These are phyloP conservation scores for Brachionus koreanus DNA, from an alignment of 1,140 invertebrate genomes.

Conservation along the genomic window DNA sequence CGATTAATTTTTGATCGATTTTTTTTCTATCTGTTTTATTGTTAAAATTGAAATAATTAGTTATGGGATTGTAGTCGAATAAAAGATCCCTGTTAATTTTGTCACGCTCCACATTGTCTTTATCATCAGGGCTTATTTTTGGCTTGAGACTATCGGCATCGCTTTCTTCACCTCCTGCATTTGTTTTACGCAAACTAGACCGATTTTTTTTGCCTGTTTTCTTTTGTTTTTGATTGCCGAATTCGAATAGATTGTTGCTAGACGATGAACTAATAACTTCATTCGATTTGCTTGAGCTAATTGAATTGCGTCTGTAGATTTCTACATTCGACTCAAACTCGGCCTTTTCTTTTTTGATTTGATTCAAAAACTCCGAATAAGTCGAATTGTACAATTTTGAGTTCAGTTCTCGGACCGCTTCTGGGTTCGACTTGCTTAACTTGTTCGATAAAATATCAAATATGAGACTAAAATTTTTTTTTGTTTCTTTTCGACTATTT, in stretches of 20 bases:
- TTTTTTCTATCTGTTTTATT: not conserved
- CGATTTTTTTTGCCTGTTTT: not conserved
- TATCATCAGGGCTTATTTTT: not conserved
- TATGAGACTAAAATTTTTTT: not conserved
- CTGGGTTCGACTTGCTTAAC: not conserved
- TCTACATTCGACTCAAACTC: slow-evolving; percentile 9
- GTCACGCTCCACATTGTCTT: not conserved
- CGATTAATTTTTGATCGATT: slow-evolving; percentile 21
- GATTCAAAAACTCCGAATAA: not conserved
- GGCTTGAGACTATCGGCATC: slow-evolving; percentile 4
- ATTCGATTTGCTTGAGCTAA: not conserved
- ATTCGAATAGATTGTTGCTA: not conserved
- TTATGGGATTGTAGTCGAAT: slow-evolving; percentile 35
- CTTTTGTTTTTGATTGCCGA: not conserved
- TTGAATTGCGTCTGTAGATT: not conserved
- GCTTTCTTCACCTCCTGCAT: not conserved
- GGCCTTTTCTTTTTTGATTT: slow-evolving; percentile 21
- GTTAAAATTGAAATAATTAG: slow-evolving; percentile 28
- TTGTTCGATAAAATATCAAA: slow-evolving; percentile 6
- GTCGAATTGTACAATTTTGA: not conserved
- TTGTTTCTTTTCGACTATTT: not conserved
- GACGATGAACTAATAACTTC: not conserved
- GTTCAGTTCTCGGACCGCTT: not conserved
- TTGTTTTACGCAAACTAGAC: not conserved
- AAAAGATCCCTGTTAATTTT: not conserved